A percentile compares a stretch with the other conserved stretches of the same genome.
phyloP scores from a whole-genome alignment of 2,113 vertebrate species.

The Sebastes fasciatus region DNA sequence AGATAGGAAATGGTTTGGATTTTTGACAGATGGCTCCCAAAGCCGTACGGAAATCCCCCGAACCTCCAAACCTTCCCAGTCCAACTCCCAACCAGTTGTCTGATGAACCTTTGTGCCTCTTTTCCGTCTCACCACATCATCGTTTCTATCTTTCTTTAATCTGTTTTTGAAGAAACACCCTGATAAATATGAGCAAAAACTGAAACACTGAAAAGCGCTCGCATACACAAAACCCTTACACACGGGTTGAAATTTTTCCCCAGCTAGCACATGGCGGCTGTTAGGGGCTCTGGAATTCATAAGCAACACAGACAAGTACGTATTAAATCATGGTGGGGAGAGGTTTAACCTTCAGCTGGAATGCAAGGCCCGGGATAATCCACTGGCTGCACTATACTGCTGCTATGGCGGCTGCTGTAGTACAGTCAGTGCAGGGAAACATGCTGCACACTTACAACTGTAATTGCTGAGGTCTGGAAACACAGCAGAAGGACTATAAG shows the following conservation, averaged over 20 bases:
- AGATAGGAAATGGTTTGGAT: slow-evolving; percentile 83
- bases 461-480: neutral
- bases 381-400: slow-evolving; percentile 53
- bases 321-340: slow-evolving; percentile 75
- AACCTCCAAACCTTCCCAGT: slow-evolving; percentile 61
- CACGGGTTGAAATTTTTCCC: slow-evolving; percentile 65
- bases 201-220: neutral
- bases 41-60: slow-evolving; percentile 76
- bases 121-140: slow-evolving; percentile 1
- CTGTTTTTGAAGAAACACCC: slow-evolving; percentile 45
- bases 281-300: slow-evolving; percentile 76
- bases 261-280: slow-evolving; percentile 59
- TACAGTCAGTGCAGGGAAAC: slow-evolving; percentile 15
- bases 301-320: slow-evolving; percentile 73
- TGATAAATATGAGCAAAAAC: slow-evolving; percentile 46
- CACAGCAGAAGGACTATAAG: neutral
- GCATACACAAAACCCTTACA: slow-evolving; percentile 23
- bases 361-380: slow-evolving; percentile 71
- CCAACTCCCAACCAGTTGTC: slow-evolving; percentile 36
- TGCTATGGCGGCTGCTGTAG: slow-evolving; percentile 34
- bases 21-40: slow-evolving; percentile 77
- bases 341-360: slow-evolving; percentile 77
- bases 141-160: slow-evolving; percentile 25
- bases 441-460: neutral
- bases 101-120: slow-evolving; percentile 33